Conservation (phyloP, 2,888 invertebrate species). For the Eustalomyia histrio region DNA sequence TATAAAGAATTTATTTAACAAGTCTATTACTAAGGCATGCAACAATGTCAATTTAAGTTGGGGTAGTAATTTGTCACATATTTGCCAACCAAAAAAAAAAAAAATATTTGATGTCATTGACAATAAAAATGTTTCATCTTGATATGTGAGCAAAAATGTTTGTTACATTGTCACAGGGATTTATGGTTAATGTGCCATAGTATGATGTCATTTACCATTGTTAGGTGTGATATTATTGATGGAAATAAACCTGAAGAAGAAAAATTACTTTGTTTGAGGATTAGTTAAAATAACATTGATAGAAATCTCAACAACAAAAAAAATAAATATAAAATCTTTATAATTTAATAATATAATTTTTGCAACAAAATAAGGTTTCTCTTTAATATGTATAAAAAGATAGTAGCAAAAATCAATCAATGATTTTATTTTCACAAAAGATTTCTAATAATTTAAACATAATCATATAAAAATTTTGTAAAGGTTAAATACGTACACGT, state of each 20-base stretch:
- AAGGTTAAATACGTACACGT: conserved; percentile 29
- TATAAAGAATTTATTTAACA: no score
- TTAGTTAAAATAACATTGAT: conserved; percentile 60
- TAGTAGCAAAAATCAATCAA: conserved; percentile 31
- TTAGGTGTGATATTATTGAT: conserved; percentile 14
- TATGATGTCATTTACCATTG: neutral
- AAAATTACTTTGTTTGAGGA: conserved; percentile 57
- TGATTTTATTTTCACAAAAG: conserved; percentile 35
- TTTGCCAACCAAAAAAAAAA: conserved; percentile 41
- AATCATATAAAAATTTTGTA: conserved; percentile 49
- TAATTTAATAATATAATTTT: conserved; percentile 5
- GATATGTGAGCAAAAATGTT: neutral
- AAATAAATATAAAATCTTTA: no score
- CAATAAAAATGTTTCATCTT: conserved; percentile 47
- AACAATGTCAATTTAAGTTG: conserved; percentile 29
- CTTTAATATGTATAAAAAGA: conserved; percentile 23
- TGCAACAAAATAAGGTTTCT: conserved; percentile 55
- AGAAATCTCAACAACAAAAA: conserved; percentile 1
- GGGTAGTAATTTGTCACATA: conserved; percentile 50
- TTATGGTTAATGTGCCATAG: conserved; percentile 38
- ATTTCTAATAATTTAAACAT: conserved; percentile 58
- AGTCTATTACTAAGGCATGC: neutral
- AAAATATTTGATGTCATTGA: conserved; percentile 43
- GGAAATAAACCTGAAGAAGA: conserved; percentile 6
- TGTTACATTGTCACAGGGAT: conserved; percentile 60